Conservation (phyloP, 1,140 invertebrate genomes). For the Bursaphelenchus mucronatus region DNA sequence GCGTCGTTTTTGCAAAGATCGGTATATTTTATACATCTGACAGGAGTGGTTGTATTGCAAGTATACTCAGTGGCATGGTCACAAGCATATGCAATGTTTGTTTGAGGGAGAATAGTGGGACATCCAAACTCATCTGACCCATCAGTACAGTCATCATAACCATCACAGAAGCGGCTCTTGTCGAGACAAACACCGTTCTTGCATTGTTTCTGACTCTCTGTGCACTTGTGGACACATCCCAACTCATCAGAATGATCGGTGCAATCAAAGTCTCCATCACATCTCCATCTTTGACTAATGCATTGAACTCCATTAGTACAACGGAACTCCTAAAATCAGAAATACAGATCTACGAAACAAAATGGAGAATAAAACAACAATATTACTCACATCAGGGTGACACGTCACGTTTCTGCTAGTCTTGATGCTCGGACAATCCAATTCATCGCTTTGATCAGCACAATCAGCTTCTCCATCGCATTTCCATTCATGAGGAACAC, state of each 20-base stretch:
- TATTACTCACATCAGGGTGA: constrained; percentile 5
- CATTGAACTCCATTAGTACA: constrained; percentile 53
- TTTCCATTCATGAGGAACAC: constrained; percentile 74
- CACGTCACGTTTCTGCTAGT: constrained; percentile 12
- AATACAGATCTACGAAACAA: neutral
- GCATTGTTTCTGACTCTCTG: constrained; percentile 61
- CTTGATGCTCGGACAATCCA: constrained; percentile 5
- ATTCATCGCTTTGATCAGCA: constrained; percentile 43
- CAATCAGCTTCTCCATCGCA: constrained; percentile 71
- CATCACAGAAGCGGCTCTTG: constrained; percentile 68
- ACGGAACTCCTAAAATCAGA: constrained; percentile 53
- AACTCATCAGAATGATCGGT: constrained; percentile 16
- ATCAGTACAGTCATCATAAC: constrained; percentile 67
- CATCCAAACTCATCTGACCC: constrained; percentile 75
- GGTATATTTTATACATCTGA: constrained; percentile 40
- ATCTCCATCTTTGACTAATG: constrained; percentile 48
- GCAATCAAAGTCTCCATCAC: constrained; percentile 29
- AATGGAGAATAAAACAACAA: neutral
- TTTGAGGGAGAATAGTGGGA: neutral
- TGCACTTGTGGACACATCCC: constrained; percentile 20
- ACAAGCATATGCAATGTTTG: constrained; percentile 23
- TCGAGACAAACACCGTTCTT: constrained; percentile 70
- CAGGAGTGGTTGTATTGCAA: constrained; percentile 39
- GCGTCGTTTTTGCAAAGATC: constrained; percentile 38
- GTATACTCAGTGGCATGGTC: constrained; percentile 41